Evolutionary conservation across 2,888 invertebrate genomes (phyloP).

Genomic region (Dorcus hopei): DNA sequence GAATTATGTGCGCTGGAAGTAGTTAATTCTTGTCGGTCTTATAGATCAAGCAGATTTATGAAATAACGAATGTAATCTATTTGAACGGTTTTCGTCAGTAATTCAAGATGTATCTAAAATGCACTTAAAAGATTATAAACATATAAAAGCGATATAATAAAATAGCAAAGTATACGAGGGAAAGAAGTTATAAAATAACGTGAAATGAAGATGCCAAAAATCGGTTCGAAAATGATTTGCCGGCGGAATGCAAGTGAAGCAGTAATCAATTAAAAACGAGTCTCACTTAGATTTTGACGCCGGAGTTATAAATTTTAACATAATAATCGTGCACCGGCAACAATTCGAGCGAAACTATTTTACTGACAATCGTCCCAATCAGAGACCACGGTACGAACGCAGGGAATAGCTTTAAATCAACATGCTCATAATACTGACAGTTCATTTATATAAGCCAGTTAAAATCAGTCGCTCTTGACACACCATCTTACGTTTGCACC

Average conservation of each 20-base stretch:
- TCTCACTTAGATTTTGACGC: slow-evolving; percentile 20
- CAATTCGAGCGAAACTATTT: slow-evolving; percentile 29
- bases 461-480: slow-evolving; percentile 28
- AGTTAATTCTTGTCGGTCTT: too few species aligned
- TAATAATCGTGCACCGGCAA: slow-evolving; percentile 28
- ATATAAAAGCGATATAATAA: background rate
- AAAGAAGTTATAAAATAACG: background rate
- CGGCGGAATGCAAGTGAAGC: slow-evolving; percentile 14
- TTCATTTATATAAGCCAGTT: slow-evolving; percentile 30
- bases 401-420: slow-evolving; percentile 30
- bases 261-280: slow-evolving; percentile 25
- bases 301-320: slow-evolving; percentile 29
- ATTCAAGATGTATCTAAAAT: too few species aligned
- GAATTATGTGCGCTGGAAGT: too few species aligned
- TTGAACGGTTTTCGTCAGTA: too few species aligned
- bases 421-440: slow-evolving; percentile 30
- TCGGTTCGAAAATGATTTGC: background rate
- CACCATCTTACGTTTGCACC: slow-evolving; percentile 16
- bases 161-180: background rate
- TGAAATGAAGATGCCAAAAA: background rate
- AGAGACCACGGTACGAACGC: slow-evolving; percentile 23
- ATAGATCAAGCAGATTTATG: too few species aligned
- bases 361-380: slow-evolving; percentile 25
- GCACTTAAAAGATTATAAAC: background rate
- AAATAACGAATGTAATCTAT: too few species aligned